Evolutionary conservation across 2,888 invertebrate genomes (phyloP), one percentile per base, ranked within the genome.

Genomic region (Patella depressa): DNA sequence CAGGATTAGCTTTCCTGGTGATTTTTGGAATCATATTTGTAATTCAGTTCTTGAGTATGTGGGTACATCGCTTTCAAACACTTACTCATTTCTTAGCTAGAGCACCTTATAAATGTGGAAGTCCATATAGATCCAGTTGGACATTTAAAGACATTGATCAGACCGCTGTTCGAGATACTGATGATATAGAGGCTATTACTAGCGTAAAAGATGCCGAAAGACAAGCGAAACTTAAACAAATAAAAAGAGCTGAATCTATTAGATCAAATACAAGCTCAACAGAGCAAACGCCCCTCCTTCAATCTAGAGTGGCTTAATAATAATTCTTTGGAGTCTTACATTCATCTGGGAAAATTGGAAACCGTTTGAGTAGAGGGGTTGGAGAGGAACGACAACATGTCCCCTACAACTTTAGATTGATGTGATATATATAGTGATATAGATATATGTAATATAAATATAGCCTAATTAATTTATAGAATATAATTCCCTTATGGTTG

Each of bases 11-110:
- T 7, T 88, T 89, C 73, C 76, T 89, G 55, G 74, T 85, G 4
- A 77, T 89, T 29, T 89, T 89, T 76, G 87, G 88, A 7, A n/a
- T 86, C n/a, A 79, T 89, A 17, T 80, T 88, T 71, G 53, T 86
- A 9, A 74, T 89, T 54, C 89, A 89, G 80, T 89, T 89, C 74
- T 70, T 86, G 15, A 82, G 84, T 75, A 89, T 89, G 89, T 53
- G 88, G 3, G 77, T 87, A 0, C 89, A 89, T 72, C 85, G 89
- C 7, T 70, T 85, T 4, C 74, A 78, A 17, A 89, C 89, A 9
- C 75, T 86, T 14, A 80, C 85, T 7, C 89, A 90, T 78, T 85
- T 85, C 76, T 75, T 89, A 3, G 89, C 88, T 2, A 80, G 89
- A 34, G 87, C 88, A 0, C 88, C 88, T 0, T 87, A 86, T 80